A percentile compares a stretch with the other conserved stretches of the same genome.
phyloP scores from a whole-genome alignment of 2,113 vertebrate genomes.

The Hemiscyllium ocellatum region DNA sequence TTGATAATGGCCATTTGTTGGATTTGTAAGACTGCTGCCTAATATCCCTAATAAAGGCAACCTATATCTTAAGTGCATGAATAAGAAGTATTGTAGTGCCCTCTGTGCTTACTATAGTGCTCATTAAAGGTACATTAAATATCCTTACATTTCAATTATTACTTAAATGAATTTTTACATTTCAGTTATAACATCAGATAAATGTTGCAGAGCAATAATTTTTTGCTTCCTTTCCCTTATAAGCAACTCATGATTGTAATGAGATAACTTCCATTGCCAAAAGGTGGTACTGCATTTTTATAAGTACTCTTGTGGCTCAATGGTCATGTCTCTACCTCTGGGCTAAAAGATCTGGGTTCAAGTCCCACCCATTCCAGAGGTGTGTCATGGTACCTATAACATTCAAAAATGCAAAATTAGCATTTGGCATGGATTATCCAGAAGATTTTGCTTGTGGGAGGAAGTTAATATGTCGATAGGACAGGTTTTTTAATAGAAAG shows the following conservation, averaged over 20 bases:
- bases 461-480: not conserved
- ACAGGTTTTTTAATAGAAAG: not conserved
- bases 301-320: too few species aligned
- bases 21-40: not conserved
- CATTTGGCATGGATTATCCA: not conserved
- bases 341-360: too few species aligned
- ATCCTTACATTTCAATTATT: not conserved
- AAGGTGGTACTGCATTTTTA: not conserved
- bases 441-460: not conserved
- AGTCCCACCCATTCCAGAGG: too few species aligned
- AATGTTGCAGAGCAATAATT: not conserved
- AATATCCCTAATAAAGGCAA: not conserved
- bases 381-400: not conserved
- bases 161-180: not conserved
- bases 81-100: not conserved
- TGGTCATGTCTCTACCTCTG: too few species aligned
- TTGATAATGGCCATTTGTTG: slow-evolving; percentile 35
- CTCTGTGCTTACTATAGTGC: not conserved
- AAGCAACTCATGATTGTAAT: not conserved
- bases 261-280: not conserved
- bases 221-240: not conserved
- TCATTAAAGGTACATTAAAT: not conserved
- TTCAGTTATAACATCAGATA: not conserved
- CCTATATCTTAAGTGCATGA: not conserved
- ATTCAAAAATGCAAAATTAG: not conserved